Evolutionary conservation across 2,113 vertebrate species (phyloP), one percentile per base, ranked within the genome.

Genomic region (Dendropsophus ebraccatus): DNA sequence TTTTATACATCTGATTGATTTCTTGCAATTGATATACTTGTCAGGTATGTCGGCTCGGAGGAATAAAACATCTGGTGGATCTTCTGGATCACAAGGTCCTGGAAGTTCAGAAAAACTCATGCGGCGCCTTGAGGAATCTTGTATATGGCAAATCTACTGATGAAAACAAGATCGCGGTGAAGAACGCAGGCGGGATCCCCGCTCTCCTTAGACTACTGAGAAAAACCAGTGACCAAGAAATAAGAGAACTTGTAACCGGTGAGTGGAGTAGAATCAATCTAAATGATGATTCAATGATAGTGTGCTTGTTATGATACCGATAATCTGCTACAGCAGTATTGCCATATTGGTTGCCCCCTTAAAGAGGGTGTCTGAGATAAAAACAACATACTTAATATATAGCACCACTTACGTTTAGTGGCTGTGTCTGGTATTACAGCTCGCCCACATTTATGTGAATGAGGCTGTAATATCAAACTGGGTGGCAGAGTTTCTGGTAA

Each of bases 211-310:
- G 97, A 49, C 90, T 99, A 86, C 91, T 99, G 90, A 96, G 97
- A 89, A 99, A 98, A 91, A 97, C 97, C 1, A 91, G 95, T 0
- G 97, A 99, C 88, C 96, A 96, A 0, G 97, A 99, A 94, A 92
- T 99, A 80, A 94, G 97, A 88, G 98, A 99, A 90, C 96, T 98
- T 58, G 96, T 98, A 82, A 99, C 98, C 89, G 98, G 98, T 99
- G 69, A 88, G 94, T 88, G 17, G 1, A 13, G 8, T 17, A 5
- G 3, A 17, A 32, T 19, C 16, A 30, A 16, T 28, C 62, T 25
- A 60, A 60, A 25, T n/a, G 11, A n/a, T 58, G 7, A 25, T 25
- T 4, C 16, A 52, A 17, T 52, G 2, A 52, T 52, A 16, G 19
- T 52, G 50, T 19, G 13, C 2, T 50, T 50, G 49, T 50, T 50